These are phyloP conservation scores for Zygaena filipendulae DNA, from an alignment of 2,888 invertebrate genomes.

Conservation along the genomic window DNA sequence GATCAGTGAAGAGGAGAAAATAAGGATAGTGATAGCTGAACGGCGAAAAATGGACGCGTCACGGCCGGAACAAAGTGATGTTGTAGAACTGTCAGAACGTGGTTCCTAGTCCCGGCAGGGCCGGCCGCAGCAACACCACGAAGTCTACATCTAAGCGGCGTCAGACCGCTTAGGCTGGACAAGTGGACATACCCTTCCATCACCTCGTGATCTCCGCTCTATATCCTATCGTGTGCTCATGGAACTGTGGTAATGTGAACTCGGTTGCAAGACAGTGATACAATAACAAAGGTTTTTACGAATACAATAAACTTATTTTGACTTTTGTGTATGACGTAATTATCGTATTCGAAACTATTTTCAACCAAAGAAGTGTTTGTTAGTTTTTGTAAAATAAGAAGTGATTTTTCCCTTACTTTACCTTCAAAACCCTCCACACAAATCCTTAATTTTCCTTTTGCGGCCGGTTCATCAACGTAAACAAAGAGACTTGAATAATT, in stretches of 20 bases:
- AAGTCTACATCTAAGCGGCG: constrained; percentile 54
- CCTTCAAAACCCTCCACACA: constrained; percentile 12
- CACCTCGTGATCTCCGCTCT: constrained; percentile 26
- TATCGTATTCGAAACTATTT: constrained; percentile 30
- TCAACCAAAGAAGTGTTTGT: constrained; percentile 29
- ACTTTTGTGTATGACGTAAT: no score
- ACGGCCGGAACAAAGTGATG: constrained; percentile 41
- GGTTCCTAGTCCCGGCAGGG: constrained; percentile 64
- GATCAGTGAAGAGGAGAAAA: constrained; percentile 60
- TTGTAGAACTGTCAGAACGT: constrained; percentile 50
- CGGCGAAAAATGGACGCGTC: constrained; percentile 66
- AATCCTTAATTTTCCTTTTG: constrained; percentile 26
- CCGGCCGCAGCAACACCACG: constrained; percentile 64
- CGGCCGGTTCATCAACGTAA: constrained; percentile 60
- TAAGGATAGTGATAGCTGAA: constrained; percentile 71
- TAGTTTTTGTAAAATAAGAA: no score
- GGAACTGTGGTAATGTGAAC: constrained; percentile 44
- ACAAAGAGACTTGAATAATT: constrained; percentile 54
- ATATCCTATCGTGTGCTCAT: constrained; percentile 32
- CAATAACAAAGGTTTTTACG: no score
- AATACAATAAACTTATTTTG: no score
- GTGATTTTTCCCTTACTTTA: constrained; percentile 14
- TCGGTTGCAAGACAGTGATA: constrained; percentile 44
- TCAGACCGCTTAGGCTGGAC: constrained; percentile 17
- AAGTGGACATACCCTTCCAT: no score